Percentiles rank a stretch among this genome's conserved stretches.
Conservation (phyloP, 2,113 vertebrate genomes). For the Gambusia holbrooki region DNA sequence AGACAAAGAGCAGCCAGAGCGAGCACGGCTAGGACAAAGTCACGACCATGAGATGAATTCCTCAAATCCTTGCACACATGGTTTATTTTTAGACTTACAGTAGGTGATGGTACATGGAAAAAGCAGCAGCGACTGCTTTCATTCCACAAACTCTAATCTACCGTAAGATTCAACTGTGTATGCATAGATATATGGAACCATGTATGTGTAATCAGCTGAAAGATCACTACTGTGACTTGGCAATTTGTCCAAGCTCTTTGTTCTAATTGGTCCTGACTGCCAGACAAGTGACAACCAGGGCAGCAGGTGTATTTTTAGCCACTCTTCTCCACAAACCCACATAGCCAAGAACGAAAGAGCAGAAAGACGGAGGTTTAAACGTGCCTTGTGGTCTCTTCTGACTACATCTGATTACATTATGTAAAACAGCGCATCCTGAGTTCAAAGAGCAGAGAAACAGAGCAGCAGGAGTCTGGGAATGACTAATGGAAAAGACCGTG, state of each 20-base stretch:
- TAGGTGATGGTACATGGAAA: constrained; percentile 29
- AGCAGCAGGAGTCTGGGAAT: constrained; percentile 29
- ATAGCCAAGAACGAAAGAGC: constrained; percentile 24
- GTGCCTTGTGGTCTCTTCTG: constrained; percentile 60
- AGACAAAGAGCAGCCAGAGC: constrained; percentile 12
- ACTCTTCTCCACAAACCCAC: constrained; percentile 51
- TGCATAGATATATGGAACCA: neutral
- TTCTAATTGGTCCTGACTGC: constrained; percentile 62
- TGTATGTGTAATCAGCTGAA: constrained; percentile 40
- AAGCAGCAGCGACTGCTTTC: constrained; percentile 10
- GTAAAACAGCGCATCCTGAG: constrained; percentile 66
- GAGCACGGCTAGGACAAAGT: constrained; percentile 10
- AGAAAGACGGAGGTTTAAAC: constrained; percentile 52
- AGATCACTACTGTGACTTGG: constrained; percentile 43
- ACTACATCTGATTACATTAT: constrained; percentile 68
- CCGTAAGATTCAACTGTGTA: constrained; percentile 8
- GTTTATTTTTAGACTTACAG: constrained; percentile 39
- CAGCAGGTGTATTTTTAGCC: constrained; percentile 63
- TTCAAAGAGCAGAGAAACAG: constrained; percentile 63
- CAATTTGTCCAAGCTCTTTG: constrained; percentile 50
- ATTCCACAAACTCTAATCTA: constrained; percentile 22
- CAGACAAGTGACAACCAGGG: constrained; percentile 63
- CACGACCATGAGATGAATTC: constrained; percentile 18
- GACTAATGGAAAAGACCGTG: constrained; percentile 42
- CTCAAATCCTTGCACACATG: constrained; percentile 29